These are phyloP conservation scores for Diacarnus erythraeanus DNA, from an alignment of 37 sponge, comb jelly and placozoan genomes.

Conservation along the genomic window DNA sequence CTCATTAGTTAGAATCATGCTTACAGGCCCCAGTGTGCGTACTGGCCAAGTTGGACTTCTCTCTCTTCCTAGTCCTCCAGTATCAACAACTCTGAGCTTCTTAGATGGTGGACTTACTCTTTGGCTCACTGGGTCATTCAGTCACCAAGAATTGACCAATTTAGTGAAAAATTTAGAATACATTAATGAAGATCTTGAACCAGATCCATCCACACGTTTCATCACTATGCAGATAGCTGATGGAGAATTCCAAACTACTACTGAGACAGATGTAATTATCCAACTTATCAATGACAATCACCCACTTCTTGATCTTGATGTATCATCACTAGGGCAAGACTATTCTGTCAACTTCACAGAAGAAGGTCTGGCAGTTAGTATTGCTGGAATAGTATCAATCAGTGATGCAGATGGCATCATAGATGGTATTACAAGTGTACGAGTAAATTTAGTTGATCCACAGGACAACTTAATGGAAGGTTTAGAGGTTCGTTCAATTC, in stretches of 20 bases:
- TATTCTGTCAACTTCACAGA: slow-evolving; percentile 41
- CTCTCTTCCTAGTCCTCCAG: slow-evolving; percentile 7
- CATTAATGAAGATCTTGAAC: slow-evolving; percentile 39
- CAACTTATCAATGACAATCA: slow-evolving; percentile 42
- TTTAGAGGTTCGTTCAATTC: background rate
- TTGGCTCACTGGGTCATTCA: slow-evolving; percentile 31
- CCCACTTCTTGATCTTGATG: slow-evolving; percentile 21
- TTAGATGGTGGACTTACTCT: slow-evolving; percentile 26
- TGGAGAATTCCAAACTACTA: slow-evolving; percentile 13
- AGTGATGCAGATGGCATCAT: slow-evolving; percentile 45
- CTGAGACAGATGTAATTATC: background rate
- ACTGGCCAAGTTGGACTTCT: slow-evolving; percentile 35
- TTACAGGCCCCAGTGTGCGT: slow-evolving; percentile 9
- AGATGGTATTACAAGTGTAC: background rate
- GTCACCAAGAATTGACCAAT: slow-evolving; percentile 8
- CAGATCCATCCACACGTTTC: slow-evolving; percentile 13
- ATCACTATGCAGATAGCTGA: slow-evolving; percentile 34
- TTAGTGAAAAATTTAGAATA: slow-evolving; percentile 16
- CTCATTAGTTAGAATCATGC: slow-evolving; percentile 1
- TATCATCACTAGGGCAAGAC: background rate
- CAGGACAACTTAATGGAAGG: slow-evolving; percentile 31
- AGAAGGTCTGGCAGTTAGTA: slow-evolving; percentile 27
- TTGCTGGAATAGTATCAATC: slow-evolving; percentile 30
- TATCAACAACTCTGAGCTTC: slow-evolving; percentile 1
- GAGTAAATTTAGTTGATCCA: slow-evolving; percentile 15